Conservation (phyloP, 2,113 vertebrate genomes). For the Psittacara wagleri region DNA sequence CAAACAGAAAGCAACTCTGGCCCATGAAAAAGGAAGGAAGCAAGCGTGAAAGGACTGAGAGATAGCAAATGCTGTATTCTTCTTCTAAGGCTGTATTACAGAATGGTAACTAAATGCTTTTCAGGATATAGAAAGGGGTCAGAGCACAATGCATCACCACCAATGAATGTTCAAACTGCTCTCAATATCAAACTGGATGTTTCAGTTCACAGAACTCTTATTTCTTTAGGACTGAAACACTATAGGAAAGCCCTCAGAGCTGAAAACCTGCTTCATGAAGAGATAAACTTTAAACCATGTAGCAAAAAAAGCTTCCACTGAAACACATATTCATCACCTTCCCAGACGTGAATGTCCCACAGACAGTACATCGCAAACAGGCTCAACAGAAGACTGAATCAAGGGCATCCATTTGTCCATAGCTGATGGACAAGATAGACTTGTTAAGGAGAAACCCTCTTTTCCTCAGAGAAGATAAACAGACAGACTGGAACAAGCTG, state of each 20-base stretch:
- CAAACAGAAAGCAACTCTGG: not conserved
- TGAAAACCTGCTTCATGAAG: slow-evolving; percentile 30
- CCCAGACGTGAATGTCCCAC: not conserved
- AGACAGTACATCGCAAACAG: not conserved
- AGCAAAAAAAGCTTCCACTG: not conserved
- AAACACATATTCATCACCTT: slow-evolving; percentile 14
- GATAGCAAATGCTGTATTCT: not conserved
- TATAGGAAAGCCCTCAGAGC: not conserved
- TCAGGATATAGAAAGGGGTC: not conserved
- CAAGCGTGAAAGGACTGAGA: not conserved
- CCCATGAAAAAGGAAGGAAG: not conserved
- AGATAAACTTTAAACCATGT: slow-evolving; percentile 32
- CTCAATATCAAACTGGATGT: not conserved
- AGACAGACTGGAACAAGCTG: not conserved
- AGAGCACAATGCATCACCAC: not conserved
- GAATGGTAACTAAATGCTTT: not conserved
- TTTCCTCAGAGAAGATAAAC: not conserved
- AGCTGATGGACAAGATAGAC: not conserved
- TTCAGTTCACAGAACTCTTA: not conserved
- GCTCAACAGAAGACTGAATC: not conserved
- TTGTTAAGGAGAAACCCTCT: not conserved
- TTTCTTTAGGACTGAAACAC: not conserved
- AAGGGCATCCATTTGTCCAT: not conserved
- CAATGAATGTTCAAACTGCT: not conserved
- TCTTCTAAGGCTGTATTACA: not conserved